These are phyloP conservation scores for Cydia strobilella DNA, from an alignment of 1,140 invertebrate species.

Conservation along the genomic window DNA sequence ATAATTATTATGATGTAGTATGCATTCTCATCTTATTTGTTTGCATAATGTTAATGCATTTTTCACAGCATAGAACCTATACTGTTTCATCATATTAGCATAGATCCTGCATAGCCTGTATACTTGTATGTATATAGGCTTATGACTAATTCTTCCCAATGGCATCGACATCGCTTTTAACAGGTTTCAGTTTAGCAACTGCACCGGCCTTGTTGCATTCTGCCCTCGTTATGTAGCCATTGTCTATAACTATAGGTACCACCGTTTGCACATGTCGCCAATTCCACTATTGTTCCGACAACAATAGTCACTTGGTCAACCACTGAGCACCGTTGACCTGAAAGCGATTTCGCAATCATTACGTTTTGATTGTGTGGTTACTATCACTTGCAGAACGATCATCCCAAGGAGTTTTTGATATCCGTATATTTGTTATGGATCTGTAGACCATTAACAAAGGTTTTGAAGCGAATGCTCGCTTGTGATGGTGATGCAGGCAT, in stretches of 20 bases:
- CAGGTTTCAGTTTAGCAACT: slow-evolving; percentile 10
- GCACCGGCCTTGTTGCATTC: slow-evolving; percentile 25
- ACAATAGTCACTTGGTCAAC: slow-evolving; percentile 30
- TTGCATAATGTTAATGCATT: no score
- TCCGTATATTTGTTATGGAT: no score
- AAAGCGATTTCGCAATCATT: slow-evolving; percentile 22
- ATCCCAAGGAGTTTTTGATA: no score
- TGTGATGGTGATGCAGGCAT: not conserved
- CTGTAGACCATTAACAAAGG: not conserved
- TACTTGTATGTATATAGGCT: no score
- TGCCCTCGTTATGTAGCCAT: slow-evolving; percentile 23
- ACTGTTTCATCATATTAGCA: no score
- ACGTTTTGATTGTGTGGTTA: slow-evolving; percentile 9
- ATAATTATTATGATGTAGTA: no score
- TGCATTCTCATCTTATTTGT: no score
- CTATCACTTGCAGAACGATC: not conserved
- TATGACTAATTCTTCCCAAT: no score
- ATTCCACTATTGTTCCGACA: slow-evolving; percentile 10
- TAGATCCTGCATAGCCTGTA: no score
- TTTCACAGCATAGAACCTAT: no score
- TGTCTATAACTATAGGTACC: slow-evolving; percentile 14
- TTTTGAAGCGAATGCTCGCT: not conserved
- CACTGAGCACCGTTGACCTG: not conserved
- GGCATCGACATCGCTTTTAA: no score
- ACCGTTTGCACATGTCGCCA: slow-evolving; percentile 11